Percentiles rank a stretch among this genome's conserved stretches.
Conservation (phyloP, 2,888 invertebrate species). For the Nycteola revayana region DNA sequence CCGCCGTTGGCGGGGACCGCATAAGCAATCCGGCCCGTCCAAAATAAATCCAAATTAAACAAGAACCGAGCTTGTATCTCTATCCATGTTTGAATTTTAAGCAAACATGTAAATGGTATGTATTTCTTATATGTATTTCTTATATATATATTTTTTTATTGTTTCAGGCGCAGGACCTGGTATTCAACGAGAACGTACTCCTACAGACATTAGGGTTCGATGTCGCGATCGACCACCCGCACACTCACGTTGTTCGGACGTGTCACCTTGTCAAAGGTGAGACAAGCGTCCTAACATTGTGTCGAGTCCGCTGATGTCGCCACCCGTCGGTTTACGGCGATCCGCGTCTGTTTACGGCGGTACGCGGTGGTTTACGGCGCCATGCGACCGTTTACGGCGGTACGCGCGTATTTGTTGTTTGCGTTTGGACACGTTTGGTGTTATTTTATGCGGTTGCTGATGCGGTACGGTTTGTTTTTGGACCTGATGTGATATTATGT, state of each 20-base stretch:
- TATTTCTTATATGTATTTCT: no score
- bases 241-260: slow-evolving; percentile 97
- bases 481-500: not conserved
- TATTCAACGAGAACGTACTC: slow-evolving; percentile 97
- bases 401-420: not conserved
- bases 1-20: no score
- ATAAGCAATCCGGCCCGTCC: no score
- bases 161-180: slow-evolving; percentile 93
- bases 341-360: slow-evolving; percentile 10
- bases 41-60: no score
- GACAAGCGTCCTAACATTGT: slow-evolving; percentile 51
- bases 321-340: slow-evolving; percentile 8
- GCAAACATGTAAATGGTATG: no score
- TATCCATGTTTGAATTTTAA: no score
- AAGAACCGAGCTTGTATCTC: no score
- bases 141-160: slow-evolving; percentile 15
- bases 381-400: slow-evolving; percentile 7
- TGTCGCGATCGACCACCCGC: slow-evolving; percentile 98
- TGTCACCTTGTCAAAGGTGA: slow-evolving; percentile 97
- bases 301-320: slow-evolving; percentile 23
- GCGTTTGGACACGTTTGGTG: not conserved
- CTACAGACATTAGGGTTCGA: slow-evolving; percentile 99
- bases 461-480: slow-evolving; percentile 17
- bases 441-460: not conserved
- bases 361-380: slow-evolving; percentile 24